Evolutionary conservation across 2,888 invertebrate species (phyloP).

Genomic region (Monopis laevigella): DNA sequence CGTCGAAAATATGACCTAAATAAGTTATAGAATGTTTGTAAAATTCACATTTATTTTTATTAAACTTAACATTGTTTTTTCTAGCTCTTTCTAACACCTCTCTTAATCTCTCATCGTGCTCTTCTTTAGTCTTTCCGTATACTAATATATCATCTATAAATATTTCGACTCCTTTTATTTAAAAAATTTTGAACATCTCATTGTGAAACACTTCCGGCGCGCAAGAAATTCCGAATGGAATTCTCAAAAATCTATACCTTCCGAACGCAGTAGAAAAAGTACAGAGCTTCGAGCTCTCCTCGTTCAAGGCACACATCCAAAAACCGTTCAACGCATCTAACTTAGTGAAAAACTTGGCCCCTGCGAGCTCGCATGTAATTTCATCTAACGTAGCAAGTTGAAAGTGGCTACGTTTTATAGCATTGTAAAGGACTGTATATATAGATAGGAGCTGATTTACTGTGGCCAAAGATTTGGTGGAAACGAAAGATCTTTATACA

Average conservation of each 20-base stretch:
- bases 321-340: conserved; percentile 16
- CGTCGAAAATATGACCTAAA: too few species aligned
- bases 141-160: conserved; percentile 14
- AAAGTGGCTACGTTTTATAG: conserved; percentile 16
- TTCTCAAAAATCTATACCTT: conserved; percentile 4
- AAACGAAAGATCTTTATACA: too few species aligned
- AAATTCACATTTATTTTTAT: too few species aligned
- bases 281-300: conserved; percentile 10
- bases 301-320: conserved; percentile 7
- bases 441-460: too few species aligned
- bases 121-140: conserved; percentile 12
- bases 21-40: too few species aligned
- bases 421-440: too few species aligned
- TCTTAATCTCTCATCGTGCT: conserved; percentile 16
- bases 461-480: too few species aligned
- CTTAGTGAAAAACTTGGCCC: conserved; percentile 15
- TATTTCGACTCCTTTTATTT: conserved; percentile 13
- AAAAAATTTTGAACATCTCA: conserved; percentile 17
- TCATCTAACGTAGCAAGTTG: conserved; percentile 17
- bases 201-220: conserved; percentile 17
- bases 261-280: conserved; percentile 11
- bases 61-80: too few species aligned
- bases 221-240: conserved; percentile 8
- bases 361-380: conserved; percentile 14
- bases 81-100: too few species aligned